phyloP scores from a whole-genome alignment of 2,888 invertebrate genomes.

The Phyllotreta cruciferae region DNA sequence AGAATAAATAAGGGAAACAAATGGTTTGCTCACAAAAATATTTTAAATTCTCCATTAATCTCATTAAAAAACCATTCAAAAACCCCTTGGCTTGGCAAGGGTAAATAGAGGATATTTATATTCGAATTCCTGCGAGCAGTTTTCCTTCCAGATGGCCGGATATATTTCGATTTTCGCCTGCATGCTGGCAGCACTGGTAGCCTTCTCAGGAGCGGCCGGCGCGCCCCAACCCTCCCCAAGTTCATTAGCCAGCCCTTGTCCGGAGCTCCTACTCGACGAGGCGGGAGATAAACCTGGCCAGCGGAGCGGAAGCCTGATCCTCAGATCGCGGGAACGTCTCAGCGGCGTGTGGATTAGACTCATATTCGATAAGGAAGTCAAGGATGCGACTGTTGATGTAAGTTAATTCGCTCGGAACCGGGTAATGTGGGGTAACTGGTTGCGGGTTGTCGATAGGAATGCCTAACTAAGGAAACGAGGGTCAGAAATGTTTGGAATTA shows the following conservation, averaged over 20 bases:
- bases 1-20: no score
- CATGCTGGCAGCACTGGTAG: constrained; percentile 36
- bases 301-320: constrained; percentile 46
- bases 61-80: no score
- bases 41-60: no score
- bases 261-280: constrained; percentile 49
- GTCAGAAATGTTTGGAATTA: no score
- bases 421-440: constrained; percentile 2
- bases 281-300: constrained; percentile 39
- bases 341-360: constrained; percentile 50
- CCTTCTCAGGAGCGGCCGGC: constrained; percentile 1
- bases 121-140: not conserved
- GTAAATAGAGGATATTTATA: no score
- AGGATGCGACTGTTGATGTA: constrained; percentile 42
- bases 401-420: constrained; percentile 28
- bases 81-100: no score
- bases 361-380: constrained; percentile 44
- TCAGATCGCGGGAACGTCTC: constrained; percentile 46
- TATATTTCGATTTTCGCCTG: constrained; percentile 13
- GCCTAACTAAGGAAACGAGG: no score
- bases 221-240: not conserved
- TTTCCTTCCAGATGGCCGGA: constrained; percentile 29
- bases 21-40: no score
- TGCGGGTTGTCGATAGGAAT: not conserved
- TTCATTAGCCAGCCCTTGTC: constrained; percentile 46